Evolutionary conservation across 35 echinoderm and acorn worm genomes (phyloP), one percentile per base, ranked within the genome.

Genomic region (Apostichopus californicus): DNA sequence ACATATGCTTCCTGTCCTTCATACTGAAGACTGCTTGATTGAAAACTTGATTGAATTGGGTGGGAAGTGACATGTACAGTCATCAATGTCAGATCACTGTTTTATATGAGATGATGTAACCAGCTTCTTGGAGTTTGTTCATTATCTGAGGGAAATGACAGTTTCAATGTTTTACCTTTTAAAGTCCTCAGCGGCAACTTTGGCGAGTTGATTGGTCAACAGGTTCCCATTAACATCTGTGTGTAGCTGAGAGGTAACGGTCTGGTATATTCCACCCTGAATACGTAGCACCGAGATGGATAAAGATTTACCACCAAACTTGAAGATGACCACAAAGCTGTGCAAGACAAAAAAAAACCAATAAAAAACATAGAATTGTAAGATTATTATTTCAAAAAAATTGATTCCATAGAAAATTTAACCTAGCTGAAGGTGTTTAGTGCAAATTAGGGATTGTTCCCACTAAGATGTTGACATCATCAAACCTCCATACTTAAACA

Each of bases 321-420:
- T 94, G 86, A 96, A 96, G 13, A 99, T 95, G 15, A 99, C 46
- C 12, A 96, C 97, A 95, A 96, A 89, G 80, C 97, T 99, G 83
- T n/a, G 9, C 1, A 11, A 17, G 22, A 85, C 1, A 58, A 85
- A 10, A 57, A 55, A 61, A 61, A 8, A 61, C 1, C 58, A 61
- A 61, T 61, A 46, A 46, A 46, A 46, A 46, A 6, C n/a, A n/a
- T 9, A 5, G 18, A 78, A 6, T 23, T 6, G 20, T 21, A 21
- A 25, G 8, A 25, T 8, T 11, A 78, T 61, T 12, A 61, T 61
- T 61, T 8, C 12, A 1, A 8, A 61, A 61, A 61, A 2, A 2
- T 61, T 9, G 8, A 61, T 61, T 61, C 12, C 8, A 61, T 61
- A 61, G 58, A 61, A 61, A 61, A 12, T 61, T 61, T 12, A 61